Conservation (phyloP, 2,888 invertebrate genomes). For the Caenorhabditis sp. region DNA sequence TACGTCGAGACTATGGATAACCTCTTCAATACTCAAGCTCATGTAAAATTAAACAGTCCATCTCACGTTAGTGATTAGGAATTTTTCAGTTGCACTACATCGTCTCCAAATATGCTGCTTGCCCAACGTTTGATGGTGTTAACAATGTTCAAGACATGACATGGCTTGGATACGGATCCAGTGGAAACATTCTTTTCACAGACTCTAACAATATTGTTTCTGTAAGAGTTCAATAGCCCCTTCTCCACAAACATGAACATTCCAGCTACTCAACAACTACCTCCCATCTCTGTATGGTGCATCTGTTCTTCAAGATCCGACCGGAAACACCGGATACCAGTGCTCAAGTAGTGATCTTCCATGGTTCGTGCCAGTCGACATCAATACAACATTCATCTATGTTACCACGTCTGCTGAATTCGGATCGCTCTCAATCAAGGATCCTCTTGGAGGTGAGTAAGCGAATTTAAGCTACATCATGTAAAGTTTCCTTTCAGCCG, state of each 20-base stretch:
- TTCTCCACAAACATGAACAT: not conserved
- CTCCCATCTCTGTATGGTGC: conserved; percentile 70
- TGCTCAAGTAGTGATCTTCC: conserved; percentile 57
- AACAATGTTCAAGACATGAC: conserved; percentile 60
- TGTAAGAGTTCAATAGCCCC: conserved; percentile 16
- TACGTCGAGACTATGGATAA: conserved; percentile 51
- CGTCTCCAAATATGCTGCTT: conserved; percentile 56
- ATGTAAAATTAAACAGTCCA: conserved; percentile 11
- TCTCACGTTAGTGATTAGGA: not conserved
- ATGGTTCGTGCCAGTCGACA: conserved; percentile 72
- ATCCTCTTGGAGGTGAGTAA: conserved; percentile 62
- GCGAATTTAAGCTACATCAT: not conserved
- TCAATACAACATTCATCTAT: conserved; percentile 69
- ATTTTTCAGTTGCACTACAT: conserved; percentile 68
- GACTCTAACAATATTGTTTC: conserved; percentile 30
- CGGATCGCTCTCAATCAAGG: conserved; percentile 61
- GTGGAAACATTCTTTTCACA: conserved; percentile 71
- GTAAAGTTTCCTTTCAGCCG: conserved; percentile 3
- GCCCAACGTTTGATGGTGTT: conserved; percentile 58
- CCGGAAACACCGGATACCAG: conserved; percentile 56
- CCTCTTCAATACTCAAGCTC: conserved; percentile 63
- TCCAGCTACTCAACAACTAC: conserved; percentile 65
- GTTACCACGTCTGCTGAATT: conserved; percentile 63
- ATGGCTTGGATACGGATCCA: conserved; percentile 69
- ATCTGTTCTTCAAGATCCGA: conserved; percentile 71